Percentiles rank a stretch among this genome's conserved stretches.
Conservation (phyloP, 1,140 invertebrate species). For the Leguminivora glycinivorella region DNA sequence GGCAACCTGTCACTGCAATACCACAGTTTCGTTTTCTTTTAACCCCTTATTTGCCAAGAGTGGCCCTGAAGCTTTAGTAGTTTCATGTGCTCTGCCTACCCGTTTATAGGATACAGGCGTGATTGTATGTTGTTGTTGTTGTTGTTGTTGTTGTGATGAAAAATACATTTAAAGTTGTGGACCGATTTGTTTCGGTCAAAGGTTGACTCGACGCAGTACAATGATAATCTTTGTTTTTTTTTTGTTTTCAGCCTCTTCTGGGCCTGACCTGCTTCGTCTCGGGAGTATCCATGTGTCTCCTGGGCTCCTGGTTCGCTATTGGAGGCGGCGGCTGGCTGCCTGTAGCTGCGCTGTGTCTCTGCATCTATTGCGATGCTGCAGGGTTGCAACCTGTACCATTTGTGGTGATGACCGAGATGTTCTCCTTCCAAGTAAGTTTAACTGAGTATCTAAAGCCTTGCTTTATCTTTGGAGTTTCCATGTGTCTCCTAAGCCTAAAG, state of each 20-base stretch:
- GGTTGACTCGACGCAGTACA: too few species aligned
- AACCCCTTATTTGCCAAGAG: too few species aligned
- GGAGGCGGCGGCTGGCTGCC: slow-evolving; percentile 54
- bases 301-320: slow-evolving; percentile 69
- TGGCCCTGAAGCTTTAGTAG: too few species aligned
- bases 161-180: too few species aligned
- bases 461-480: not conserved
- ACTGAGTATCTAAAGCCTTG: not conserved
- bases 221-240: not conserved
- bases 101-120: too few species aligned
- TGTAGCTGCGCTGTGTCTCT: slow-evolving; percentile 59
- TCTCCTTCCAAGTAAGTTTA: slow-evolving; percentile 59
- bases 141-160: too few species aligned
- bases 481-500: too few species aligned
- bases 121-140: too few species aligned
- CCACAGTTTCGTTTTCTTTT: too few species aligned
- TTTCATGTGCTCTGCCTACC: too few species aligned
- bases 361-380: slow-evolving; percentile 70
- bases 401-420: slow-evolving; percentile 73
- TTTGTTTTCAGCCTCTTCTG: slow-evolving; percentile 51
- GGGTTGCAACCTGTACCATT: slow-evolving; percentile 69
- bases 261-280: slow-evolving; percentile 58
- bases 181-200: too few species aligned
- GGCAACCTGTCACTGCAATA: too few species aligned
- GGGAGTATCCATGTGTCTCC: slow-evolving; percentile 50